These are phyloP conservation scores for Cyprinodon brontotheroides DNA, from an alignment of 2,113 vertebrate species.

Conservation along the genomic window DNA sequence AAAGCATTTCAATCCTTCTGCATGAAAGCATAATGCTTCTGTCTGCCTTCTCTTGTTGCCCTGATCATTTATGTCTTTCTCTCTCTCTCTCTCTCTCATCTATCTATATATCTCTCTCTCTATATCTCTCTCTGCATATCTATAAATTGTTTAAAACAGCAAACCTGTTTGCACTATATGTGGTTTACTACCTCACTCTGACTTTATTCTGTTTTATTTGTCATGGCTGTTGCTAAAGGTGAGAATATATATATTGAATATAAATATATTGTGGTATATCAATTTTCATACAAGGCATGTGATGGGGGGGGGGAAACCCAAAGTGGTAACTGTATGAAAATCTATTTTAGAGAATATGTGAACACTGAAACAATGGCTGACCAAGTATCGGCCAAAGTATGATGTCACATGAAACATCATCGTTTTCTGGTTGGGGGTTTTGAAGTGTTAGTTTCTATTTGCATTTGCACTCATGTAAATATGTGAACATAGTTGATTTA, in stretches of 20 bases:
- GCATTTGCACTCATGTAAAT: neutral
- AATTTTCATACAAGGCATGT: neutral
- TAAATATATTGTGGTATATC: neutral
- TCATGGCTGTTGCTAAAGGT: neutral
- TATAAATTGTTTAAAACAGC: neutral
- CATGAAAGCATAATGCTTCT: neutral
- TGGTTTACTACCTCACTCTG: neutral
- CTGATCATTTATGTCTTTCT: neutral
- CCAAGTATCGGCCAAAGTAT: neutral
- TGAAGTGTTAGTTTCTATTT: neutral
- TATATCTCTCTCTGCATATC: too few relatives aligned
- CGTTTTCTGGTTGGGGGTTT: neutral
- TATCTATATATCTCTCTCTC: too few relatives aligned
- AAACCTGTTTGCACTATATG: neutral
- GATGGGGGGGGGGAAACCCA: neutral
- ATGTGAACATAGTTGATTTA: neutral
- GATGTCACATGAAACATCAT: neutral
- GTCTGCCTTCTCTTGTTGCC: neutral
- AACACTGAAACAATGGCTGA: neutral
- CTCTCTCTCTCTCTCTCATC: neutral
- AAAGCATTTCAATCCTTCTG: neutral
- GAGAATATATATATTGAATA: neutral
- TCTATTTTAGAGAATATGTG: neutral
- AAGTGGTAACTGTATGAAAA: neutral
- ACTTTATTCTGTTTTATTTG: neutral